phyloP scores from a whole-genome alignment of 2,888 invertebrate genomes.

The Erebia aethiops region DNA sequence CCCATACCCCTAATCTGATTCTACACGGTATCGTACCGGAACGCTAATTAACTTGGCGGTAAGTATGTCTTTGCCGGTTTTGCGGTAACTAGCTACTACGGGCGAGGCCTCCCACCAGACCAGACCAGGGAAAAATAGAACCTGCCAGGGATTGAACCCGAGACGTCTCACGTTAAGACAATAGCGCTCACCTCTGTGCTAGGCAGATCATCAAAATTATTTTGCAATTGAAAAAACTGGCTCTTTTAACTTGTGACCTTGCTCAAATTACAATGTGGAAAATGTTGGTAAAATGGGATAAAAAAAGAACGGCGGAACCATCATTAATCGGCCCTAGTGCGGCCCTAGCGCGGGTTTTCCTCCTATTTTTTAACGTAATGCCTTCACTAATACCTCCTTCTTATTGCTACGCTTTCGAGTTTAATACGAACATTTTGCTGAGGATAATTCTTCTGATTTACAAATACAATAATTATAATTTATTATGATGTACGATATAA shows the following conservation, averaged over 20 bases:
- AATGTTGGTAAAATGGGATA: constrained; percentile 48
- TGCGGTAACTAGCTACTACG: no score
- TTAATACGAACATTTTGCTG: background rate
- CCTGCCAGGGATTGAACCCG: no score
- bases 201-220: background rate
- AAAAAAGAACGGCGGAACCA: constrained; percentile 48
- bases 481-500: no score
- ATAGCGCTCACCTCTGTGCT: background rate
- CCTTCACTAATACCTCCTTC: constrained; percentile 8
- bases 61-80: no score
- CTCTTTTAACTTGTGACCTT: constrained; percentile 31
- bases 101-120: no score
- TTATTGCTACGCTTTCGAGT: background rate
- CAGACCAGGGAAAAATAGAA: no score
- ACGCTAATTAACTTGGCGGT: no score
- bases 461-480: no score
- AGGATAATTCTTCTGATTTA: background rate
- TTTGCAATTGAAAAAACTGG: no score
- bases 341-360: constrained; percentile 36
- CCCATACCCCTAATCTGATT: no score
- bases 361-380: constrained; percentile 45
- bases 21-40: no score
- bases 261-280: constrained; percentile 42
- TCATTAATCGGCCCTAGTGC: constrained; percentile 40
- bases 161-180: no score